Conservation (phyloP, 2,888 invertebrate genomes). For the Abscondita cerata region DNA sequence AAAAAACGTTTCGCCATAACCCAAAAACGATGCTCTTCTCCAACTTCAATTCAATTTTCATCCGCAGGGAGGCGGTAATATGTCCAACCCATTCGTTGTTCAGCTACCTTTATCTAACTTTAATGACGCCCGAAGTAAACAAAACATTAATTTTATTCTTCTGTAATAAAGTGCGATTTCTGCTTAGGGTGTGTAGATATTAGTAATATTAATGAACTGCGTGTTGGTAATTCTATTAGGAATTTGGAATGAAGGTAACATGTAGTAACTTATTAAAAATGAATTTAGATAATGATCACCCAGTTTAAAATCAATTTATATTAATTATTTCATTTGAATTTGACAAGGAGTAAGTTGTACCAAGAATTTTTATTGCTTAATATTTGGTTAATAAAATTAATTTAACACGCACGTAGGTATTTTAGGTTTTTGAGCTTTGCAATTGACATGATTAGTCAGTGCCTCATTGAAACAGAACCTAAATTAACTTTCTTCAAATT, state of each 20-base stretch:
- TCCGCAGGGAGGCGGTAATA: too few relatives aligned
- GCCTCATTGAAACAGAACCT: too few relatives aligned
- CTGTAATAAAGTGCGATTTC: background rate
- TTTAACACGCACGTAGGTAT: too few relatives aligned
- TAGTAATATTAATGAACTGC: slow-evolving; percentile 11
- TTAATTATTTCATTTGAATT: slow-evolving; percentile 3
- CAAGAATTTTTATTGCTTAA: too few relatives aligned
- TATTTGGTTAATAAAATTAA: too few relatives aligned
- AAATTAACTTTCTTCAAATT: too few relatives aligned
- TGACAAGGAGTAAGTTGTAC: background rate
- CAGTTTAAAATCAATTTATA: slow-evolving; percentile 8
- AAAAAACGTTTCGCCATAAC: background rate
- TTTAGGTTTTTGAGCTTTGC: too few relatives aligned
- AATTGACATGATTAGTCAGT: too few relatives aligned
- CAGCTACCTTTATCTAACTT: slow-evolving; percentile 10
- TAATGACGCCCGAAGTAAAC: too few relatives aligned
- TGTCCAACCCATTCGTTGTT: slow-evolving; percentile 17
- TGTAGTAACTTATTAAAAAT: slow-evolving; percentile 6
- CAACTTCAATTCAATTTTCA: slow-evolving; percentile 15
- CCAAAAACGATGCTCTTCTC: too few relatives aligned
- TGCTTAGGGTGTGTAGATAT: slow-evolving; percentile 2
- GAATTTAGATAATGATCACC: slow-evolving; percentile 5
- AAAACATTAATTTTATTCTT: too few relatives aligned
- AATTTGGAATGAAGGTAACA: slow-evolving; percentile 1
- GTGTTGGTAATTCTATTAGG: slow-evolving; percentile 8